Percentiles rank a stretch among this genome's conserved stretches.
These are phyloP conservation scores for Meiosimyza decipiens DNA, from an alignment of 2,888 invertebrate species.

Conservation along the genomic window DNA sequence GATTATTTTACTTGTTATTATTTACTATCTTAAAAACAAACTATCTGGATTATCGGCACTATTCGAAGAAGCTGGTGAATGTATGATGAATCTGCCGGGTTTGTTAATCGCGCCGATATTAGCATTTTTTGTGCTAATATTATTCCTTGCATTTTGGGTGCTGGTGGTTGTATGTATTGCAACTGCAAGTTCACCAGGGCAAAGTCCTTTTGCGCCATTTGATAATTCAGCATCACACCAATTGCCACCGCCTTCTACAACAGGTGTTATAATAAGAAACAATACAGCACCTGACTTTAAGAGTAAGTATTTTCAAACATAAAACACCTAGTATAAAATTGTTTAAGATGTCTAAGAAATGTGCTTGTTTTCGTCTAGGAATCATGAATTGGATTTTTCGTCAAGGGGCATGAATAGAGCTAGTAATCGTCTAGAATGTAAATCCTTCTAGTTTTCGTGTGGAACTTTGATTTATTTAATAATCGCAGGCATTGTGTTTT, in stretches of 20 bases:
- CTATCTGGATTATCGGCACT: conserved; percentile 85
- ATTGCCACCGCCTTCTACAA: conserved; percentile 41
- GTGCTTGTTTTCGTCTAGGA: too few relatives aligned
- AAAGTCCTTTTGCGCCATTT: conserved; percentile 66
- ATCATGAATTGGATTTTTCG: too few relatives aligned
- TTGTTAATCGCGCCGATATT: conserved; percentile 86
- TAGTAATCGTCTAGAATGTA: too few relatives aligned
- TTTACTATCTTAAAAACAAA: conserved; percentile 82
- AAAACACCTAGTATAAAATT: too few relatives aligned
- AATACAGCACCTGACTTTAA: conserved; percentile 52
- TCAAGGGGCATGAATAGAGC: too few relatives aligned
- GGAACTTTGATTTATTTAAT: too few relatives aligned
- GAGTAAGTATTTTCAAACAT: conserved; percentile 51
- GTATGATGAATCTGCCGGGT: conserved; percentile 84
- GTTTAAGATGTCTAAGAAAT: too few relatives aligned
- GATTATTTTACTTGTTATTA: conserved; percentile 78
- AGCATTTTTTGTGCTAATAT: conserved; percentile 81
- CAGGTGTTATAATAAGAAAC: conserved; percentile 47
- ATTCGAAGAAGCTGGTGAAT: conserved; percentile 91
- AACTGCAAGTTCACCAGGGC: conserved; percentile 82
- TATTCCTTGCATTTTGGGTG: conserved; percentile 89
- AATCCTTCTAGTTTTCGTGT: too few relatives aligned
- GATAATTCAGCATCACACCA: conserved; percentile 51
- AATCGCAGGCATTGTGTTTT: too few relatives aligned
- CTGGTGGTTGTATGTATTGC: conserved; percentile 81